Evolutionary conservation across 2,888 invertebrate species (phyloP), one percentile per base, ranked within the genome.

Genomic region (Cremastobaeus sp.): DNA sequence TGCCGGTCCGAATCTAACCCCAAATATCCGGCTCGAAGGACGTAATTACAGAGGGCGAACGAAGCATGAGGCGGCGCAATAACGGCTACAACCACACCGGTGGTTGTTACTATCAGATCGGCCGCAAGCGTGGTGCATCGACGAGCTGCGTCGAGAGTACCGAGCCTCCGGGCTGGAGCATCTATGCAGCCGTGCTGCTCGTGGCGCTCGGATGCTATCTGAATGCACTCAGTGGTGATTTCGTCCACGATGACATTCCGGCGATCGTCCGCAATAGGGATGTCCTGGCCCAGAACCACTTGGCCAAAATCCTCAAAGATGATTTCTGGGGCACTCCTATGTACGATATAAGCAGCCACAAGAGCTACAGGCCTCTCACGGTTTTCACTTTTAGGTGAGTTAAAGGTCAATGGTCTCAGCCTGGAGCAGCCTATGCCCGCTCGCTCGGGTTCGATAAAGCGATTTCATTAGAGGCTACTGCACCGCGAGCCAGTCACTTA

Each of bases 241-340:
- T 96, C 84, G 95, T 96, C 75, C 96, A 96, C 89, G 96, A 96
- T 85, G 96, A 96, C 86, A 92, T 95, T 77, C 95, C 94, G 65
- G 96, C 95, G 28, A 92, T 96, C 79, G 92, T 93, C 83, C 90
- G 92, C 76, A 96, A 96, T 88, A 91, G 91, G 82, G 96, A 96
- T 88, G 96, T 95, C 76, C 90, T 92, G 47, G 95, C 93, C 0
- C 89, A 90, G 54, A 92, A 90, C 74, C 88, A 91, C 21, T 86
- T 93, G 80, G 83, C 89, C 74, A 90, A 90, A 80, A 89, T 94
- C 80, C 92, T 94, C 83, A 89, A 89, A 81, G 93, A 95, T 86
- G 96, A 96, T 88, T 96, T 95, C 87, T 96, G 96, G 96, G 96
- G 96, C n/a, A 94, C 93, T 57, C 92, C 94, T 25, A 95, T 96